Evolutionary conservation across 2,797 vertebrate species (phyloP).

Genomic region (Anabas testudineus): DNA sequence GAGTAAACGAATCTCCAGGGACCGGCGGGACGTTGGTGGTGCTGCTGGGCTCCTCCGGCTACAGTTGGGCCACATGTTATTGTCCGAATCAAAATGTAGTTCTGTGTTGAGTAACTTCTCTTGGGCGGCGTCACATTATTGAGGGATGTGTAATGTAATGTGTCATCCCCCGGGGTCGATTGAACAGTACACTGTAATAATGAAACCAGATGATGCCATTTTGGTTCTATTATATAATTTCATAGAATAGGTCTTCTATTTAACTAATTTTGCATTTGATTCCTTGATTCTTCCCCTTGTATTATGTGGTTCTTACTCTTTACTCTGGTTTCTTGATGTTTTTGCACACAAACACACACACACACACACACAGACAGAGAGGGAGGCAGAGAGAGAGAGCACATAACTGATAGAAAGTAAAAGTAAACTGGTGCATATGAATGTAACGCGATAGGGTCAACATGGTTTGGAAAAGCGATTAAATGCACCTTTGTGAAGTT

Average conservation of each 20-base stretch:
- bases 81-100: constrained; percentile 55
- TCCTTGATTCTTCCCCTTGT: too few species aligned
- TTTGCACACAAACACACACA: too few species aligned
- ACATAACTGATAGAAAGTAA: too few species aligned
- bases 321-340: too few species aligned
- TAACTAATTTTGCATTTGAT: constrained; percentile 6
- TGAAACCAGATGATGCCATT: constrained; percentile 60
- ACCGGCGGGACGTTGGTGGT: background rate
- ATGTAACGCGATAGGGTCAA: too few species aligned
- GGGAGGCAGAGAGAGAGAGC: too few species aligned
- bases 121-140: constrained; percentile 67
- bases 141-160: constrained; percentile 68
- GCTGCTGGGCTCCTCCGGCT: constrained; percentile 25
- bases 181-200: constrained; percentile 47
- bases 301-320: too few species aligned
- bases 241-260: constrained; percentile 22
- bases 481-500: too few species aligned
- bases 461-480: too few species aligned
- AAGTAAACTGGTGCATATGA: too few species aligned
- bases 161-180: constrained; percentile 49
- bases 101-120: constrained; percentile 61
- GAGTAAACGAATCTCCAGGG: constrained; percentile 53
- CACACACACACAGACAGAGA: too few species aligned
- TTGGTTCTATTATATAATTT: constrained; percentile 43
- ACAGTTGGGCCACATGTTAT: constrained; percentile 60